These are phyloP conservation scores for Athene noctua DNA, from an alignment of 2,113 vertebrate species.

Conservation along the genomic window DNA sequence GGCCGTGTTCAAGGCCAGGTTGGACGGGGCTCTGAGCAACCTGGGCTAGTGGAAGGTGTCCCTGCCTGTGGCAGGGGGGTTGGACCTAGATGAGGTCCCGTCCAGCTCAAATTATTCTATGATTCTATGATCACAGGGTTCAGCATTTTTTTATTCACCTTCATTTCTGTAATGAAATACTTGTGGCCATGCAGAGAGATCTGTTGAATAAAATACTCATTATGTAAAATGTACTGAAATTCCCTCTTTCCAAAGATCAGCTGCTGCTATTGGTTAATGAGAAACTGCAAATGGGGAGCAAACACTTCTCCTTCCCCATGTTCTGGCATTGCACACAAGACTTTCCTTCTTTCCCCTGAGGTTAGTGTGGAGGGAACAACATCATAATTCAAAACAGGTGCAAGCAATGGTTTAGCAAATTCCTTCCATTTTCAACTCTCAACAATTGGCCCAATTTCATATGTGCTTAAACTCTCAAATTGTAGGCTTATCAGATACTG, in stretches of 20 bases:
- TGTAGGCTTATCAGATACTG: constrained; percentile 38
- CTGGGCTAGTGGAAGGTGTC: too few species aligned
- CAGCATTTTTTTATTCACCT: neutral
- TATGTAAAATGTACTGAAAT: neutral
- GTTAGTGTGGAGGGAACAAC: neutral
- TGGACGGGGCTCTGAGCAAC: too few species aligned
- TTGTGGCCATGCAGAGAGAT: neutral
- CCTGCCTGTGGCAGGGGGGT: too few species aligned
- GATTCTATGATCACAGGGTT: neutral
- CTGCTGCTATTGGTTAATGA: neutral
- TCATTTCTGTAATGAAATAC: neutral
- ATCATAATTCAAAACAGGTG: constrained; percentile 48
- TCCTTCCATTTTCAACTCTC: constrained; percentile 24
- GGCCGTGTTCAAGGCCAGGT: too few species aligned
- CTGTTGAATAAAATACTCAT: neutral
- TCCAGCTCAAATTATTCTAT: too few species aligned
- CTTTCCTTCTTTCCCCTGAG: neutral
- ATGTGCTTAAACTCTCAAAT: constrained; percentile 36
- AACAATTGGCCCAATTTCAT: constrained; percentile 15
- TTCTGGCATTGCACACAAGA: neutral
- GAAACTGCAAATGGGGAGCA: neutral
- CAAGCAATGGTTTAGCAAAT: constrained; percentile 21
- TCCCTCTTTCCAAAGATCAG: neutral
- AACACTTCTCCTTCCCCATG: neutral
- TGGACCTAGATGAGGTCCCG: too few species aligned